Percentiles rank a stretch among this genome's conserved stretches.
Evolutionary conservation across 2,888 invertebrate species (phyloP).

Genomic region (Agapostemon virescens): DNA sequence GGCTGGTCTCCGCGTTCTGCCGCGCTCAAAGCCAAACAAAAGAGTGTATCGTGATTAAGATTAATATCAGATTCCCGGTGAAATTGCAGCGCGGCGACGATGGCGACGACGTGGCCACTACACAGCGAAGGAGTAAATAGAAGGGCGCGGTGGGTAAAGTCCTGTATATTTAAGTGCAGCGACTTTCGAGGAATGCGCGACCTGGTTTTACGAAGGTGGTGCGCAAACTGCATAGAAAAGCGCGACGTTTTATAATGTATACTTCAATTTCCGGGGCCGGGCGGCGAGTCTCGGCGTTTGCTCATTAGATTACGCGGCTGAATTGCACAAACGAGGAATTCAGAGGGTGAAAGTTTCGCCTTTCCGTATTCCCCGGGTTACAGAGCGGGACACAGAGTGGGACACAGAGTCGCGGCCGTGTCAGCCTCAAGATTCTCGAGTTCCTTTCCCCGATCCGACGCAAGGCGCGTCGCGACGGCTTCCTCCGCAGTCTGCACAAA

Average conservation of each 20-base stretch:
- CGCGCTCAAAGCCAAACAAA: neutral
- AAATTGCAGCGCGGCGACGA: conserved; percentile 12
- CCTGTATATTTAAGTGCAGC: conserved; percentile 38
- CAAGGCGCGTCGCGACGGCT: conserved; percentile 24
- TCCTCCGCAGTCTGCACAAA: conserved; percentile 4
- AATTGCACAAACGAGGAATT: conserved; percentile 65
- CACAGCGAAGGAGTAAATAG: neutral
- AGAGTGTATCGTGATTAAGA: conserved; percentile 12
- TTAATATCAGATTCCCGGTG: conserved; percentile 17
- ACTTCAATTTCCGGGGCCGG: conserved; percentile 62
- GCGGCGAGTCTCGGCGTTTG: conserved; percentile 56
- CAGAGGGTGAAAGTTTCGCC: conserved; percentile 56
- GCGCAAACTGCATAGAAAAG: conserved; percentile 47
- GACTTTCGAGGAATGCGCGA: conserved; percentile 59
- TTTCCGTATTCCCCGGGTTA: conserved; percentile 6
- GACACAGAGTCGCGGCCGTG: conserved; percentile 19
- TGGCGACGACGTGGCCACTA: neutral
- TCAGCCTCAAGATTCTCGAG: conserved; percentile 44
- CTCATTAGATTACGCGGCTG: conserved; percentile 66
- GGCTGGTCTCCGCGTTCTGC: neutral
- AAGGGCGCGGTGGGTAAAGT: neutral
- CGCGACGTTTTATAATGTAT: conserved; percentile 63
- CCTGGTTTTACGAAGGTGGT: conserved; percentile 49
- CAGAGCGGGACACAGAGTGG: neutral
- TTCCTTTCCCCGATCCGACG: conserved; percentile 31